Evolutionary conservation across 2,888 invertebrate genomes (phyloP).

Genomic region (Junonia oenone): DNA sequence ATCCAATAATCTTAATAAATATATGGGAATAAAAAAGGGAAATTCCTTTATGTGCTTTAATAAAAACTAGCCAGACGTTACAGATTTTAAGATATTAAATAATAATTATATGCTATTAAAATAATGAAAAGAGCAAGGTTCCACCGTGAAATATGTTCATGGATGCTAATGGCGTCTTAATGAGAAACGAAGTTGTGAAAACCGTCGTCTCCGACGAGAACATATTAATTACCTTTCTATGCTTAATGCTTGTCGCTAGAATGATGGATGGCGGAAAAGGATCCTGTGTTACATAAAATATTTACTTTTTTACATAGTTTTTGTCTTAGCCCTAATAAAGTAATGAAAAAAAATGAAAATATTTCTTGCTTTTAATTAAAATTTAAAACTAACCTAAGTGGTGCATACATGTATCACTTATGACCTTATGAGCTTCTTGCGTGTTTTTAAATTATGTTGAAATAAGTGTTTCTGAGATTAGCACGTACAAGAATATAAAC

Average conservation of each 20-base stretch:
- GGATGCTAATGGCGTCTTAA: constrained; percentile 53
- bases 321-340: background rate
- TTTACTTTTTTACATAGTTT: background rate
- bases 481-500: no score
- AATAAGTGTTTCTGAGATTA: no score
- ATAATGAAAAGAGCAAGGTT: constrained; percentile 27
- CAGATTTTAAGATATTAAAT: background rate
- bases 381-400: no score
- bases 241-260: constrained; percentile 47
- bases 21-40: no score
- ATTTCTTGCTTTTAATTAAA: no score
- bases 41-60: no score
- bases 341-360: no score
- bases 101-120: background rate
- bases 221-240: constrained; percentile 64
- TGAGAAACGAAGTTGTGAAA: constrained; percentile 56
- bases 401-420: no score
- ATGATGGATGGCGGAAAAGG: constrained; percentile 51
- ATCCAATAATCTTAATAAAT: no score
- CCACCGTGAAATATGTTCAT: constrained; percentile 38
- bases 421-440: no score
- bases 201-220: constrained; percentile 45
- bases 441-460: no score
- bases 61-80: background rate
- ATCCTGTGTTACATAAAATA: constrained; percentile 1